Base-by-base conservation (phyloP, 2,797 vertebrate species). In the Notoglanidium macrostoma region DNA sequence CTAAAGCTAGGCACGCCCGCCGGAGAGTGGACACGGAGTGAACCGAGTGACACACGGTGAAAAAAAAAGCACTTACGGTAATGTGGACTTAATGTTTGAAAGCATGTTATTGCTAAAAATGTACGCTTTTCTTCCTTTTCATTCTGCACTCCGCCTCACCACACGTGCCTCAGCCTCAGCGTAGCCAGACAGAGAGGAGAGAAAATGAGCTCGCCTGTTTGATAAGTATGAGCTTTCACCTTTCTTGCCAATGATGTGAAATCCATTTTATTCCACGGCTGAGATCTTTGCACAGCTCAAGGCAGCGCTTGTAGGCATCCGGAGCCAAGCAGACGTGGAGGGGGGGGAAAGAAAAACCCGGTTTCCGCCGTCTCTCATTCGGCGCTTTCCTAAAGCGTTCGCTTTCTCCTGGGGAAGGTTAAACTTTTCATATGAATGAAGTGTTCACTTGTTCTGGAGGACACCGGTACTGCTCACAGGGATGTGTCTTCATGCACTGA, bases 121-220 rank as follows among this genome's bases (percentile, higher is more conserved):
- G 44, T 91, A 86, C 93, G 93, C 92, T 91, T 88, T 89, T 90
- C 61, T 57, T 54, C 77, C 85, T 90, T 88, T 88, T 89, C 89
- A 89, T 77, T 59, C 68, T 80, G 76, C 84, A 51, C 80, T 55
- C 87, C 82, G 49, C 92, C 92, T 90, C 90, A 86, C 90, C 89
- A 92, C 91, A 92, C 70, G 6, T 26, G 9, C 21, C 40, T 11
- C 23, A 87, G 85, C 67, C 85, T 10, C 44, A 85, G 86, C 87
- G 74, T 26, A 81, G 87, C 23, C 80, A 78, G 23, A 7, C 4
- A 26, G 21, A 49, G 12, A 49, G 26, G 7, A 1, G 87, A 89
- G 93, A 94, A 95, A 95, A 95, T 94, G 89, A 94, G 93, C 89
- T 88, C 92, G 93, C 94, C 94, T 90, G 85, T 89, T 94, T 93